Evolutionary conservation across 2,797 vertebrate genomes (phyloP), one percentile per base, ranked within the genome.

Genomic region (Nothura maculosa): DNA sequence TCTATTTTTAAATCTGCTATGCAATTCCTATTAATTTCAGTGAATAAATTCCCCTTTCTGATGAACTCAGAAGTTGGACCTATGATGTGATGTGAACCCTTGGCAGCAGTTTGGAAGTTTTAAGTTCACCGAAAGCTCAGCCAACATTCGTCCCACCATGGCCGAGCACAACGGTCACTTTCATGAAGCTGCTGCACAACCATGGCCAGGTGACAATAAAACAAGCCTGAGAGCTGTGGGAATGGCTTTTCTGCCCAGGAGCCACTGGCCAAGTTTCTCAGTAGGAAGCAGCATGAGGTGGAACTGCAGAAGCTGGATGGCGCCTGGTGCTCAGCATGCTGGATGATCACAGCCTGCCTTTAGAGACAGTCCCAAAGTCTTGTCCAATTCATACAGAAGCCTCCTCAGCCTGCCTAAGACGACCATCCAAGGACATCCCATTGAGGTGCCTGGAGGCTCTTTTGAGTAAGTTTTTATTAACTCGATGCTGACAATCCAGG

Each of bases 191-290:
- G 62, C 62, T 64, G 62, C 21, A 10, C 42, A 61, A 10, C 34
- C 24, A 48, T 4, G 17, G 32, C 45, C 28, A 72, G 45, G 27
- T n/a, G 19, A 19, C 57, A 27, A 34, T 17, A 42, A 86, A 88
- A n/a, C 30, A 62, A 85, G 80, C 10, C 58, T 73, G 70, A 45
- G 73, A 63, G 7, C 18, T 54, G 24, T 4, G 0, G 43, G 48
- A 70, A 17, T 28, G 62, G 54, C 21, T 87, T 92, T 61, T 85
- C 73, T 85, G 50, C 66, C 48, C 79, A 45, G 78, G 68, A 82
- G n/a, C 25, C 72, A 17, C 3, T 1, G 1, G 24, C 30, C 45
- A 66, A 50, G 24, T 4, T 75, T 76, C 52, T 21, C 57, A 83
- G 60, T 67, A 63, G 0, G 0, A 62, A 92, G 70, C 38, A 85